phyloP scores from a whole-genome alignment of 2,113 vertebrate genomes.

The Archocentrus centrarchus region DNA sequence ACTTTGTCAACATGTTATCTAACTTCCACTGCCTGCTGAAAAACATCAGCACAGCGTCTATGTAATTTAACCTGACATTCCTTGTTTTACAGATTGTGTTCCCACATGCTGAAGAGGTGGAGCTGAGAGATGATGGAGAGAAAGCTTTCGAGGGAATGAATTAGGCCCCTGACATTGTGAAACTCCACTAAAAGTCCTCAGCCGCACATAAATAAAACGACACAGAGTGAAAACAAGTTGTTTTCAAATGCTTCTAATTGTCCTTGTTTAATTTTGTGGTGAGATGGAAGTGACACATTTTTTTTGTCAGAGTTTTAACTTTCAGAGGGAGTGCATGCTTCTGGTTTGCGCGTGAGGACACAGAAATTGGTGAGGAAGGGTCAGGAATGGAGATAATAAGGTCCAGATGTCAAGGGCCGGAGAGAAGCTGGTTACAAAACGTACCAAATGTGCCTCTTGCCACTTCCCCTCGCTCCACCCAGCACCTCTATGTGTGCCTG shows the following conservation, averaged over 20 bases:
- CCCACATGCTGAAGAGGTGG: conserved; percentile 62
- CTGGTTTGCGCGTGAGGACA: background rate
- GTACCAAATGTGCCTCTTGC: conserved; percentile 29
- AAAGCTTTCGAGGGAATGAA: background rate
- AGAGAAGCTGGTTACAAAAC: conserved; percentile 64
- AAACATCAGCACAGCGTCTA: background rate
- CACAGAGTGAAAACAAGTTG: background rate
- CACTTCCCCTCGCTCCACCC: background rate
- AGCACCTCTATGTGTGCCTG: conserved; percentile 5
- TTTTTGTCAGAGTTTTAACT: background rate
- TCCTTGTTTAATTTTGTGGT: background rate
- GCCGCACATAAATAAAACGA: conserved; percentile 7
- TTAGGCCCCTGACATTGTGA: background rate
- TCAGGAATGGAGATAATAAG: conserved; percentile 12
- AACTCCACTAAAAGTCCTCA: background rate
- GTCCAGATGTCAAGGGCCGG: conserved; percentile 54
- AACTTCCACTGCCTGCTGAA: conserved; percentile 1
- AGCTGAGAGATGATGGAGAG: background rate
- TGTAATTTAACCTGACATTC: conserved; percentile 36
- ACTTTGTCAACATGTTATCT: conserved; percentile 24
- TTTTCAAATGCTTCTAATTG: background rate
- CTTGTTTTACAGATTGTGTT: conserved; percentile 61
- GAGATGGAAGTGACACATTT: background rate
- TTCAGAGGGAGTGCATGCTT: background rate
- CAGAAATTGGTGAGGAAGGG: background rate